phyloP scores from a whole-genome alignment of 2,888 invertebrate genomes.

The Chironomus tentans region DNA sequence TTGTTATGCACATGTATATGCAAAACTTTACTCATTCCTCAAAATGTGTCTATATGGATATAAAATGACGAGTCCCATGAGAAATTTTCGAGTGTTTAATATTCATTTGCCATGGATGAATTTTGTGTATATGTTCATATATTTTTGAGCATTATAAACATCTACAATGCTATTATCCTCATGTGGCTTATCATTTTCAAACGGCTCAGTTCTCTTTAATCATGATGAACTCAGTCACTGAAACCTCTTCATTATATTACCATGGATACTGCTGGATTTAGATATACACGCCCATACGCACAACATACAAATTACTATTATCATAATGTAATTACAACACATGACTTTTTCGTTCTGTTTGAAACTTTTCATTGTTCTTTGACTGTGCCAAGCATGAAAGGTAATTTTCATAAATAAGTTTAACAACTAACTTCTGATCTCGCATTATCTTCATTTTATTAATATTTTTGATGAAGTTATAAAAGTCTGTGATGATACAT shows the following conservation, averaged over 20 bases:
- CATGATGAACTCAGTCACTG: background rate
- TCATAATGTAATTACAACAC: too few relatives aligned
- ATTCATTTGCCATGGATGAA: background rate
- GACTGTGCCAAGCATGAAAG: too few relatives aligned
- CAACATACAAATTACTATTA: too few relatives aligned
- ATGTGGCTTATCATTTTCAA: background rate
- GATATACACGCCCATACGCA: too few relatives aligned
- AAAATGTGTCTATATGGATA: background rate
- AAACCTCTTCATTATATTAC: background rate
- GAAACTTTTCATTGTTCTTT: too few relatives aligned
- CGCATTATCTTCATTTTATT: too few relatives aligned
- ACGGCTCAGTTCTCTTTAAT: background rate
- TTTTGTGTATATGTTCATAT: background rate
- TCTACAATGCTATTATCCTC: background rate
- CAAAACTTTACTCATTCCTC: background rate
- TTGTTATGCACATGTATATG: background rate
- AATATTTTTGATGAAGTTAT: too few relatives aligned
- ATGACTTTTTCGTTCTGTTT: too few relatives aligned
- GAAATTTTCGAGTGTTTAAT: background rate
- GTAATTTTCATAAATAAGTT: too few relatives aligned
- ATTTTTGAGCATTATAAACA: background rate
- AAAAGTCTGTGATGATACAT: too few relatives aligned
- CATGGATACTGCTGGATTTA: too few relatives aligned
- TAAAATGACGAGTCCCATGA: background rate
- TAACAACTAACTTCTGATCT: too few relatives aligned